Percentiles rank a stretch among this genome's conserved stretches.
These are phyloP conservation scores for Falcaria lacertinaria DNA, from an alignment of 2,888 invertebrate genomes.

Conservation along the genomic window DNA sequence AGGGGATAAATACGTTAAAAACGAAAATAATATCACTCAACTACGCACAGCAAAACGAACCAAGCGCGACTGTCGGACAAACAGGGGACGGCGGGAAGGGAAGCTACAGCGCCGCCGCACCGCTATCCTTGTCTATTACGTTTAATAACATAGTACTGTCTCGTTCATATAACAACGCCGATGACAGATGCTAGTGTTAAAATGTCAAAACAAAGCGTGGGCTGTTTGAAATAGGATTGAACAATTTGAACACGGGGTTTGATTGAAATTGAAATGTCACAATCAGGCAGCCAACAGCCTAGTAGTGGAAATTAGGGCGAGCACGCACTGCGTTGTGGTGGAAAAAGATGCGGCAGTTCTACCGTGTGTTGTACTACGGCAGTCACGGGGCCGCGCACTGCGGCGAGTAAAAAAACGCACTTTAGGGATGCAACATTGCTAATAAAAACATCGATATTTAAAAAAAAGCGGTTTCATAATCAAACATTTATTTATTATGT, in stretches of 20 bases:
- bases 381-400: too few relatives aligned
- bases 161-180: constrained; percentile 46
- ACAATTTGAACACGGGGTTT: too few relatives aligned
- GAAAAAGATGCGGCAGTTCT: too few relatives aligned
- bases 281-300: too few relatives aligned
- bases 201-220: constrained; percentile 77
- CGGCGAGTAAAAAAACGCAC: too few relatives aligned
- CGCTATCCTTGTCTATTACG: constrained; percentile 40
- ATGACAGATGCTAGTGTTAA: constrained; percentile 54
- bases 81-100: constrained; percentile 73
- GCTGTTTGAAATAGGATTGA: constrained; percentile 55
- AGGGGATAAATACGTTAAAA: constrained; percentile 27
- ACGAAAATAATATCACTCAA: constrained; percentile 46
- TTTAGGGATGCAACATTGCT: too few relatives aligned
- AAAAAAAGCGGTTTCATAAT: too few relatives aligned
- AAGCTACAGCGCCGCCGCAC: constrained; percentile 71
- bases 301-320: too few relatives aligned
- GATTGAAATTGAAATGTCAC: constrained; percentile 69
- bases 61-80: constrained; percentile 68
- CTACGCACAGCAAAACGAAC: constrained; percentile 63
- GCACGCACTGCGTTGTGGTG: too few relatives aligned
- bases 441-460: too few relatives aligned
- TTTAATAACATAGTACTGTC: constrained; percentile 26
- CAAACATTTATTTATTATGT: too few relatives aligned
- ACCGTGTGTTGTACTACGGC: too few relatives aligned